Evolutionary conservation across 2,888 invertebrate species (phyloP), one percentile per base, ranked within the genome.

Genomic region (Phymatocera aterrima): DNA sequence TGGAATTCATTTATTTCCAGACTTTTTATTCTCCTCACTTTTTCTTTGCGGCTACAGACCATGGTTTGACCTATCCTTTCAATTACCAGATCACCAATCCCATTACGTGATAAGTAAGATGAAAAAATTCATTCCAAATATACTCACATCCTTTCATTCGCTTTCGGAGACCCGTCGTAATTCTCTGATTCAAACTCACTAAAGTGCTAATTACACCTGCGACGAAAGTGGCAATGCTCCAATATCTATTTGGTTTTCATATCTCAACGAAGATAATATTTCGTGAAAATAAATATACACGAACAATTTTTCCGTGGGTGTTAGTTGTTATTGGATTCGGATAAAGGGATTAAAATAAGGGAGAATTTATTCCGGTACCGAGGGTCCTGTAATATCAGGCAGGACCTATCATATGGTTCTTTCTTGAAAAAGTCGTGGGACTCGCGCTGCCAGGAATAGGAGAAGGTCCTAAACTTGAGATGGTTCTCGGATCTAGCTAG

Each of bases 401-500:
- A 46, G 28, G 46, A 46, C 46, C 40, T 43, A 46, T 18, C 21
- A n/a, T n/a, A n/a, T 61, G 34, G 43, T 68, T 34, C 51, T 72
- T n/a, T 34, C 3, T 48, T 8, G 72, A 15, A 31, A 70, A 48
- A 70, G 48, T 48, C 70, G n/a, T 48, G 37, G 65, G 37, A n/a
- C 21, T 40, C 82, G 83, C 84, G 82, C 15, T 28, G 21, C 15
- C 34, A 48, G 72, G 51, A 72, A 51, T 51, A 64, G 54, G 57
- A 72, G 72, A 61, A 77, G 46, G 77, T 79, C 65, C 84, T 83
- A 84, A 87, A 87, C 83, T 85, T 86, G 88, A 88, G 88, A 89
- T 86, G 87, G 88, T 88, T 88, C 88, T 87, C 88, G 87, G 88
- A 88, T 88, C 89, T 89, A 89, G 88, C 87, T 88, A 88, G 89